Evolutionary conservation across 2,888 invertebrate genomes (phyloP), one percentile per base, ranked within the genome.

Genomic region (Protodeltote pygarga): DNA sequence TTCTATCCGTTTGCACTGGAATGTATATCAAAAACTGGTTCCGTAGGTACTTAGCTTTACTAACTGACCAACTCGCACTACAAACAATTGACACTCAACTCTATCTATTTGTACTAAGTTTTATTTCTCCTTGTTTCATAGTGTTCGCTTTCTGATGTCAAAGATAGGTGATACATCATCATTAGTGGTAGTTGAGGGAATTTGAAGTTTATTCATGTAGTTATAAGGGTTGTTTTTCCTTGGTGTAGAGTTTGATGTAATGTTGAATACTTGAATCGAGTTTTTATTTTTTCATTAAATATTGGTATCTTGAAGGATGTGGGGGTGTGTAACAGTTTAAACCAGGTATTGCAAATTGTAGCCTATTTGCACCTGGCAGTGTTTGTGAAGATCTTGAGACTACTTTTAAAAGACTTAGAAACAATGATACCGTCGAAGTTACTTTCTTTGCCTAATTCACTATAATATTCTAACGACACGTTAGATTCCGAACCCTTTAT

Each of bases 1-100:
- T 78, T 65, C 60, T 58, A 63, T 70, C 62, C 72, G 65, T 50
- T 44, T 59, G 59, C 66, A 71, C 72, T 74, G 79, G 80, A 81
- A 83, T 84, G 80, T 76, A 46, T 58, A 54, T 64, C 74, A 75
- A 74, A 78, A 85, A 80, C 85, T 79, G 81, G 85, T 85, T 84
- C 76, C 71, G 60, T 71, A 74, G 70, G 60, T 71, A 74, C 75
- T 73, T 75, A 81, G 66, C 78, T 70, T 70, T 73, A 78, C 73
- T 75, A 75, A 80, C 70, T 79, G 77, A 79, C 76, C 73, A 69
- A 70, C 37, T 45, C 47, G 14, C 28, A 10, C 10, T 3, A 15
- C 8, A 8, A 21, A 39, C 35, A 48, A 44, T 35, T 24, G 27
- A 64, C 29, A 32, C 32, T 41, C n/a, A 39, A 52, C 54, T 20